Evolutionary conservation across 2,113 vertebrate genomes (phyloP), one percentile per base, ranked within the genome.

Genomic region (western clawed frog (Xenopus tropicalis)): DNA sequence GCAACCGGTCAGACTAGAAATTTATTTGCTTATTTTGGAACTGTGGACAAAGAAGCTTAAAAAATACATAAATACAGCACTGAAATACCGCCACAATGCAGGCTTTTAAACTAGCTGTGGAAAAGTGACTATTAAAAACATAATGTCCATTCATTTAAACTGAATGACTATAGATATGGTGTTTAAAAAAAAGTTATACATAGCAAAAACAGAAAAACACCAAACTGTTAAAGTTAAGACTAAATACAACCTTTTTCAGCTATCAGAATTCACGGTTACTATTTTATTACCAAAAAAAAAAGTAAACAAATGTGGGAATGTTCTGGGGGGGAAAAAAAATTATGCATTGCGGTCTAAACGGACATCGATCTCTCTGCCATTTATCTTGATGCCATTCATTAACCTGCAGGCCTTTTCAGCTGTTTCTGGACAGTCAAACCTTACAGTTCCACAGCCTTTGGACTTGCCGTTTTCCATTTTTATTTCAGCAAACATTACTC

Each of bases 301-400:
- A 95, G 90, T 94, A 94, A 93, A 88, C 87, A 90, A 85, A 37
- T 37, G 29, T 85, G 90, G 86, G 86, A 89, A 90, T 91, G 88
- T 87, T 85, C 88, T 85, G 85, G 2, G 6, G 29, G 29, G 29
- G 87, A 87, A 79, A 84, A 79, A 81, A 21, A 88, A 81, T 91
- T 92, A 98, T 25, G 94, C 95, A 71, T 95, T 97, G 71, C 95
- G 94, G 86, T 98, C 97, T 78, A 98, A 88, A 79, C 96, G 97
- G 72, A 99, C 97, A 65, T 99, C 97, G 70, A 99, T 97, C 89
- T 98, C 97, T 85, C 97, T 87, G 78, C 97, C 97, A 72, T 93
- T 99, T 88, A 99, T 98, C 89, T 98, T 98, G 78, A 96, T 96
- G 86, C 95, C 96, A 21, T 99, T 98, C 97, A 99, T 98, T 91